A percentile compares a stretch with the other conserved stretches of the same genome.
Conservation (phyloP, 2,888 invertebrate species). For the Hedychridium roseum region DNA sequence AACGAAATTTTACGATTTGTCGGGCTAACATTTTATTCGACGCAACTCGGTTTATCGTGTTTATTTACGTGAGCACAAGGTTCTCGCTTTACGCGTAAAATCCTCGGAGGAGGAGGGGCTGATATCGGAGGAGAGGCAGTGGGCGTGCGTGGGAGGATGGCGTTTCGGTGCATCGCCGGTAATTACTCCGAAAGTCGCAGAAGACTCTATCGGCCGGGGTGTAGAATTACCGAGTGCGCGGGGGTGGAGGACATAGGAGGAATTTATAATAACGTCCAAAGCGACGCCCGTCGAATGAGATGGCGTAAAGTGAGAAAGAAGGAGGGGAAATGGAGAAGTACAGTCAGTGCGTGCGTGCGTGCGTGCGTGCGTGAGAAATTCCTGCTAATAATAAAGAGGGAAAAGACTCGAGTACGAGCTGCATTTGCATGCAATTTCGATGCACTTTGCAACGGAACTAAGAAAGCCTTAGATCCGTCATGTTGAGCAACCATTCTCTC, state of each 20-base stretch:
- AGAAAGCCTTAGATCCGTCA: slow-evolving; percentile 25
- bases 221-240: slow-evolving; percentile 43
- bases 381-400: no score
- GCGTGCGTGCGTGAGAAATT: no score
- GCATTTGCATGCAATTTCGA: not conserved
- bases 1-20: no score
- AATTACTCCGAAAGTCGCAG: slow-evolving; percentile 50
- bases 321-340: no score
- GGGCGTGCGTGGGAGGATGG: slow-evolving; percentile 53
- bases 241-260: slow-evolving; percentile 30
- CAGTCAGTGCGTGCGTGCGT: no score
- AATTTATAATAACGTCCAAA: slow-evolving; percentile 42
- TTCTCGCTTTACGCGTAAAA: slow-evolving; percentile 12
- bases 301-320: no score
- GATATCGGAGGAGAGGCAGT: slow-evolving; percentile 26
- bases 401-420: no score
- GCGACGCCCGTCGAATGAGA: slow-evolving; percentile 2
- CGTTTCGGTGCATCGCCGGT: slow-evolving; percentile 50
- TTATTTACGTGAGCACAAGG: no score
- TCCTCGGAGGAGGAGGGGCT: no score
- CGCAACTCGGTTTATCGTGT: no score
- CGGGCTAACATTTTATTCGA: no score
- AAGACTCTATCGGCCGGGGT: slow-evolving; percentile 49
- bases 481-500: slow-evolving; percentile 27
- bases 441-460: slow-evolving; percentile 8